Percentiles rank a stretch among this genome's conserved stretches.
Evolutionary conservation across 2,797 vertebrate genomes (phyloP).

Genomic region (Mustela erminea): DNA sequence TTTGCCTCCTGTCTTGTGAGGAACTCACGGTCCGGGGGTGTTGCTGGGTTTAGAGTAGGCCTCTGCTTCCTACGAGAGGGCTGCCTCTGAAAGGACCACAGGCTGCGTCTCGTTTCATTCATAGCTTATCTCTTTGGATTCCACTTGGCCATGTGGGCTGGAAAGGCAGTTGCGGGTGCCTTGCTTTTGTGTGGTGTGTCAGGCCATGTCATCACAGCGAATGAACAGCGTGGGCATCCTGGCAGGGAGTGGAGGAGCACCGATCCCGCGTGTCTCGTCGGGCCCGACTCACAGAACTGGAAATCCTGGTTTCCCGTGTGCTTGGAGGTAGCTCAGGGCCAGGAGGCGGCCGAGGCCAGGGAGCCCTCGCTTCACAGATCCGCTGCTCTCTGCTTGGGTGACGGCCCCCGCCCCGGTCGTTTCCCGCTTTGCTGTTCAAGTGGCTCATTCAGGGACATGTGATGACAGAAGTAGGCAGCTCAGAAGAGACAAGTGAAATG

Average conservation of each 20-base stretch:
- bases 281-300: background rate
- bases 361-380: no score
- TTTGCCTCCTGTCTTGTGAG: background rate
- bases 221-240: background rate
- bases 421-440: background rate
- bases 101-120: background rate
- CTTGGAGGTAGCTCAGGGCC: background rate
- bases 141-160: background rate
- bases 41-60: background rate
- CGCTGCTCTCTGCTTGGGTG: no score
- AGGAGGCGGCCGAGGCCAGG: no score
- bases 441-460: background rate
- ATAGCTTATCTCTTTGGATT: background rate
- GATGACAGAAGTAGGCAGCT: background rate
- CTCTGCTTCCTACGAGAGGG: no score
- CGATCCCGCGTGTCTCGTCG: accelerated
- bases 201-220: background rate
- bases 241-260: background rate
- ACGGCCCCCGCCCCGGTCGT: background rate
- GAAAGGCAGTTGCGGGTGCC: background rate
- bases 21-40: background rate
- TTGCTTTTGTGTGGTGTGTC: background rate
- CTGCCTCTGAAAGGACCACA: background rate
- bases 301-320: background rate
- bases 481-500: background rate